These are phyloP conservation scores for Ammospiza maritima DNA, from an alignment of 2,797 vertebrate genomes.

Conservation along the genomic window DNA sequence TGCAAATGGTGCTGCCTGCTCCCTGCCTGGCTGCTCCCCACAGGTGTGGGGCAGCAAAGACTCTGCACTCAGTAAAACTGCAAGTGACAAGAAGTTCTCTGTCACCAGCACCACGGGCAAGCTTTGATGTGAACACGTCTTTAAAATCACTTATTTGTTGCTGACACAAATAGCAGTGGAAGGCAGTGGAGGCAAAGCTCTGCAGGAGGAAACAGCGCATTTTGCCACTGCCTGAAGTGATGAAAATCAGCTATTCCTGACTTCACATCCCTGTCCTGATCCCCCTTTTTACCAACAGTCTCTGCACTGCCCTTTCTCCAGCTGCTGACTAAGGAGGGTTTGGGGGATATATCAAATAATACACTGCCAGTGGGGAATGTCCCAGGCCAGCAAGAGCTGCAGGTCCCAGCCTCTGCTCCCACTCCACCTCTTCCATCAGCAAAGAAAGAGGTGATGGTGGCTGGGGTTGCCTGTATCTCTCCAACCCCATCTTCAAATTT, in stretches of 20 bases:
- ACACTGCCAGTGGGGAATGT: too few relatives aligned
- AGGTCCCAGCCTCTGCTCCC: not conserved
- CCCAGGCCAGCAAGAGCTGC: not conserved
- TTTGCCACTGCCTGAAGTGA: not conserved
- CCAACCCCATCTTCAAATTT: not conserved
- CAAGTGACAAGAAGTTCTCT: not conserved
- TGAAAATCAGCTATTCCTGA: not conserved
- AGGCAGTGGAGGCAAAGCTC: not conserved
- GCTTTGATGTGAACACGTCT: not conserved
- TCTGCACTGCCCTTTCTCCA: not conserved
- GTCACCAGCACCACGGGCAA: rapidly evolving
- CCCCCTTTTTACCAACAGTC: not conserved
- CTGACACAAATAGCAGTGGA: not conserved
- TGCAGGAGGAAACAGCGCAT: not conserved
- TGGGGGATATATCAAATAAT: not conserved
- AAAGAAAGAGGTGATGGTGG: not conserved
- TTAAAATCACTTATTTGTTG: not conserved
- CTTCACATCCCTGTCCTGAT: too few relatives aligned
- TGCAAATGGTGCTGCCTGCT: not conserved
- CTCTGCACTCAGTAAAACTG: not conserved
- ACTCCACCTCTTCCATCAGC: not conserved
- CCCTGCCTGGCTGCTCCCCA: not conserved
- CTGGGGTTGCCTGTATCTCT: not conserved
- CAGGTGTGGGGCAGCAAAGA: not conserved
- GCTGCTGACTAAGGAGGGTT: not conserved